A percentile compares a stretch with the other conserved stretches of the same genome.
phyloP scores from a whole-genome alignment of 2,888 invertebrate genomes.

The Limenitis camilla region DNA sequence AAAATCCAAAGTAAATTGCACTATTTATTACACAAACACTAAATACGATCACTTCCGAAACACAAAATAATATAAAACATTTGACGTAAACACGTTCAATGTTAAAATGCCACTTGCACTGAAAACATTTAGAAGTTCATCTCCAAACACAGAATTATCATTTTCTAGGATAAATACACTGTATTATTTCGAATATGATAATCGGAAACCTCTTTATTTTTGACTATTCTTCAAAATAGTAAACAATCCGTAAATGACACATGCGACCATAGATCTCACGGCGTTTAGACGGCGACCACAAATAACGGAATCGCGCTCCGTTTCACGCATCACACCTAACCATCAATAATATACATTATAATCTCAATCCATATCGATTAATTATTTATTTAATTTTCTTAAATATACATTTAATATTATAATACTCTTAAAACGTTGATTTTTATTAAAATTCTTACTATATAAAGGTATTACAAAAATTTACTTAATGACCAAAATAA shows the following conservation, averaged over 20 bases:
- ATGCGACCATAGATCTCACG: conserved; percentile 66
- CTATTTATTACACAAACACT: conserved; percentile 37
- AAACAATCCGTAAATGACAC: conserved; percentile 69
- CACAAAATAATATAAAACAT: conserved; percentile 47
- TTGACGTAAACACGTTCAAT: conserved; percentile 63
- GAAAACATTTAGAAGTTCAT: conserved; percentile 21
- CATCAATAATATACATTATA: not conserved
- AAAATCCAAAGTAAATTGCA: conserved; percentile 34
- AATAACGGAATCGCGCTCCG: conserved; percentile 52
- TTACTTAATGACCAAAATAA: too few relatives aligned
- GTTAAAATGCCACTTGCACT: conserved; percentile 28
- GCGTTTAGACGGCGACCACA: conserved; percentile 65
- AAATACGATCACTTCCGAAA: conserved; percentile 33
- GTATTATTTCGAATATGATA: conserved; percentile 1
- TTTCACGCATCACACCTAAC: conserved; percentile 32
- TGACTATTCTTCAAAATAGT: conserved; percentile 58
- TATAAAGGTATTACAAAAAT: too few relatives aligned
- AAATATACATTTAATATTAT: not conserved
- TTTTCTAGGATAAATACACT: conserved; percentile 6
- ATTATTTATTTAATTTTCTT: not conserved
- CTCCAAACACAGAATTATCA: conserved; percentile 6
- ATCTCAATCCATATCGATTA: not conserved
- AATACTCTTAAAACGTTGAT: too few relatives aligned
- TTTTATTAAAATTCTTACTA: not conserved
- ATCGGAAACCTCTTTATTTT: conserved; percentile 22